Conservation (phyloP, 2,797 vertebrate species). For the Spheniscus humboldti region DNA sequence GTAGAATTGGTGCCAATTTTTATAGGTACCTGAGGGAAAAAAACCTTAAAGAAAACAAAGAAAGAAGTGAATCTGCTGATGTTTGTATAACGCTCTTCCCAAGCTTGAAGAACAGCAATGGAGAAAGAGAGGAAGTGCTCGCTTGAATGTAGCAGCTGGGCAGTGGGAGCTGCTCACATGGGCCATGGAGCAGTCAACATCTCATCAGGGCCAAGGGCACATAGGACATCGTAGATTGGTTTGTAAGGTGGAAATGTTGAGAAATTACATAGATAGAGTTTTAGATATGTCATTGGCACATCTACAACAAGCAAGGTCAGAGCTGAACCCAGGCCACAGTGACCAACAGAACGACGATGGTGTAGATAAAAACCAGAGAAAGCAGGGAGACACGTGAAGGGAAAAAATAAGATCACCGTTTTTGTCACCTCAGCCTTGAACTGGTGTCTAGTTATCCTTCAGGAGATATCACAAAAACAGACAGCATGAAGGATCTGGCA, state of each 20-base stretch:
- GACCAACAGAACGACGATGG: neutral
- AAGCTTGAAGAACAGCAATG: neutral
- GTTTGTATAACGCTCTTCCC: rapidly evolving
- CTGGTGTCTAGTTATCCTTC: neutral
- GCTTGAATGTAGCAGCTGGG: neutral
- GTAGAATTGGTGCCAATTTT: neutral
- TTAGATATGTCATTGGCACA: neutral
- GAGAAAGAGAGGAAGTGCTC: neutral
- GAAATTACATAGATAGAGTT: neutral
- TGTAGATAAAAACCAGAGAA: neutral
- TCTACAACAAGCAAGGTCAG: neutral
- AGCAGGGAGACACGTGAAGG: neutral
- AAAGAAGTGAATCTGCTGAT: neutral
- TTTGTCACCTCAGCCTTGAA: neutral
- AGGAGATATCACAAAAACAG: neutral
- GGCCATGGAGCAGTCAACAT: neutral
- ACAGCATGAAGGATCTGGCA: neutral
- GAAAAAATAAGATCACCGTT: neutral
- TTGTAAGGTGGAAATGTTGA: neutral
- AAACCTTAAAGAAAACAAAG: neutral
- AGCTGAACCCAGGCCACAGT: neutral
- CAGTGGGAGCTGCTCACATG: rapidly evolving
- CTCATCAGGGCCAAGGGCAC: neutral
- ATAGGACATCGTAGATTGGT: rapidly evolving
- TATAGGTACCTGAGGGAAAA: neutral